These are phyloP conservation scores for Eupeodes corollae DNA, from an alignment of 1,140 invertebrate genomes.

Conservation along the genomic window DNA sequence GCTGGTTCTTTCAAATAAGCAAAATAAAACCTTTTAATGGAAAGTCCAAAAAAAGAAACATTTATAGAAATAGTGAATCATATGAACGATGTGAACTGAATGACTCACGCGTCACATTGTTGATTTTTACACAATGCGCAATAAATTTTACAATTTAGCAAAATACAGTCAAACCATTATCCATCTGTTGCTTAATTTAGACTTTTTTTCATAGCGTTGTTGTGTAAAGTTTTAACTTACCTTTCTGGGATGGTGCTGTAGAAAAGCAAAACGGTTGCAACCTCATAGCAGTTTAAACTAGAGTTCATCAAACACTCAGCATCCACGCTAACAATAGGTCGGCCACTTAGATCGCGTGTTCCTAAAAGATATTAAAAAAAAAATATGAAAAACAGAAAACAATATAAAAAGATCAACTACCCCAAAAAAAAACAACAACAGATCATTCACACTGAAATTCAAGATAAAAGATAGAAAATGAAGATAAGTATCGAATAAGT, in stretches of 20 bases:
- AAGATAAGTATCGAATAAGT: constrained; percentile 10
- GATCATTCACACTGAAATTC: not conserved
- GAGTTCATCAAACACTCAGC: constrained; percentile 40
- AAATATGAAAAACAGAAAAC: not conserved
- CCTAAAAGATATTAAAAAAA: constrained; percentile 14
- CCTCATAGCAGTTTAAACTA: constrained; percentile 43
- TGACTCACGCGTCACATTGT: no score
- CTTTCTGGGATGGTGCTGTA: constrained; percentile 43
- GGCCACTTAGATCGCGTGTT: constrained; percentile 37
- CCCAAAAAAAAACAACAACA: not conserved
- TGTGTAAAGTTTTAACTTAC: constrained; percentile 31
- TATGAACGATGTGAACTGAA: no score
- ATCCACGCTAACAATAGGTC: constrained; percentile 44
- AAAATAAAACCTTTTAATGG: no score
- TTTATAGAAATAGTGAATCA: no score
- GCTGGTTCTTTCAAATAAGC: no score
- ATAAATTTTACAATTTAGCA: no score
- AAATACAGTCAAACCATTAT: no score
- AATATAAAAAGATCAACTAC: not conserved
- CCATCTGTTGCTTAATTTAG: no score
- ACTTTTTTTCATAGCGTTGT: no score
- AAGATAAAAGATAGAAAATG: not conserved
- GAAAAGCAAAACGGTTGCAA: constrained; percentile 45
- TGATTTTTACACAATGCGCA: no score
- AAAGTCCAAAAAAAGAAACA: no score